Conservation (phyloP, 2,888 invertebrate genomes). For the Magallana nippona region DNA sequence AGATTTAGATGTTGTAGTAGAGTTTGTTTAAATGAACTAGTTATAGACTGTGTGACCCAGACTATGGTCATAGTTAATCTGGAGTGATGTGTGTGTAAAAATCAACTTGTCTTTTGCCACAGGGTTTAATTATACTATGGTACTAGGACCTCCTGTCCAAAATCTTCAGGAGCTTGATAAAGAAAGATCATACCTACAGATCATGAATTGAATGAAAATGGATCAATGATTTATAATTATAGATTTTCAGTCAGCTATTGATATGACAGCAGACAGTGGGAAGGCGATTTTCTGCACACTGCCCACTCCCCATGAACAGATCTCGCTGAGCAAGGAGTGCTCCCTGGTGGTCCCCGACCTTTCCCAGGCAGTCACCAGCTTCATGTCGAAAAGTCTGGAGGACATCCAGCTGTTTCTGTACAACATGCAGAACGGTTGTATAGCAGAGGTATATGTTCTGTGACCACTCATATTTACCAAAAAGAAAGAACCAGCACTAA, state of each 20-base stretch:
- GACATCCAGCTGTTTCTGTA: slow-evolving; percentile 56
- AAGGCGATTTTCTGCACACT: slow-evolving; percentile 56
- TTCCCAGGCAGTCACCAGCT: slow-evolving; percentile 49
- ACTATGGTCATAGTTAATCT: too few relatives aligned
- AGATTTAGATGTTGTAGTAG: background rate
- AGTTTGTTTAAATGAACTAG: background rate
- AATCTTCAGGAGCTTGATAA: too few relatives aligned
- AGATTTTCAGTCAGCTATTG: slow-evolving; percentile 40
- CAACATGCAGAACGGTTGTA: slow-evolving; percentile 55
- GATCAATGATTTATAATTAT: background rate
- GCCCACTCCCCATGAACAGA: slow-evolving; percentile 46
- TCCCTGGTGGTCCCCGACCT: slow-evolving; percentile 53
- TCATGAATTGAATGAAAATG: too few relatives aligned
- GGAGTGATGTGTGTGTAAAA: too few relatives aligned
- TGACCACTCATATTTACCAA: too few relatives aligned
- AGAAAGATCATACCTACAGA: too few relatives aligned
- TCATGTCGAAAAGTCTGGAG: slow-evolving; percentile 49
- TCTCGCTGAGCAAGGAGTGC: slow-evolving; percentile 29
- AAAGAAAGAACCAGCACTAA: background rate
- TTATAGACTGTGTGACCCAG: too few relatives aligned
- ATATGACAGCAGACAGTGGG: slow-evolving; percentile 48
- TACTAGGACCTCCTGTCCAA: too few relatives aligned
- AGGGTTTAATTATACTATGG: too few relatives aligned
- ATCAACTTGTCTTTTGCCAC: background rate
- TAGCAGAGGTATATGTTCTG: slow-evolving; percentile 52